A percentile compares a stretch with the other conserved stretches of the same genome.
These are phyloP conservation scores for Simalia tracyae DNA, from an alignment of 2,797 vertebrate genomes.

Conservation along the genomic window DNA sequence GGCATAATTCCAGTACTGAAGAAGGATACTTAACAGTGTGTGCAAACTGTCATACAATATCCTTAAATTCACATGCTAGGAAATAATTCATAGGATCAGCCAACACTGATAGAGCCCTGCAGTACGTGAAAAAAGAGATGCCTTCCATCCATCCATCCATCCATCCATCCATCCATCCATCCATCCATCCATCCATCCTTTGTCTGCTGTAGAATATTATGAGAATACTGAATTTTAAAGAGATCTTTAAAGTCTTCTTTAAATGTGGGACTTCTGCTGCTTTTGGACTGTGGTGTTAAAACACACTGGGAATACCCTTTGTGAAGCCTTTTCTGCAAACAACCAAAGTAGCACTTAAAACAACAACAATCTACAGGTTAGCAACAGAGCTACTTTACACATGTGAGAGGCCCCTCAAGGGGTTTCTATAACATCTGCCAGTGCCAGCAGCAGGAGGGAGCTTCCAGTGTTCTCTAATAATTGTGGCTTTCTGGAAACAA, in stretches of 20 bases:
- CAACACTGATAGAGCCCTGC: neutral
- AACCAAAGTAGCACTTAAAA: neutral
- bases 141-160: neutral
- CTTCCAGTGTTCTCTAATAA: constrained; percentile 44
- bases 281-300: neutral
- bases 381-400: neutral
- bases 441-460: neutral
- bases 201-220: neutral
- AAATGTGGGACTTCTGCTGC: neutral
- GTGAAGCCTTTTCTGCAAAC: neutral
- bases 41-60: neutral
- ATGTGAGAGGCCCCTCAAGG: neutral
- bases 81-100: neutral
- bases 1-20: neutral
- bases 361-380: neutral
- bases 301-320: neutral
- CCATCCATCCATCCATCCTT: neutral
- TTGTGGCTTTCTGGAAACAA: constrained; percentile 49
- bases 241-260: neutral
- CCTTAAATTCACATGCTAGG: neutral
- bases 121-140: neutral
- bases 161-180: neutral
- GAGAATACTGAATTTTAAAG: neutral
- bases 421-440: neutral
- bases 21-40: neutral